phyloP scores from a whole-genome alignment of 2,888 invertebrate species.

The Perizoma flavofasciatum region DNA sequence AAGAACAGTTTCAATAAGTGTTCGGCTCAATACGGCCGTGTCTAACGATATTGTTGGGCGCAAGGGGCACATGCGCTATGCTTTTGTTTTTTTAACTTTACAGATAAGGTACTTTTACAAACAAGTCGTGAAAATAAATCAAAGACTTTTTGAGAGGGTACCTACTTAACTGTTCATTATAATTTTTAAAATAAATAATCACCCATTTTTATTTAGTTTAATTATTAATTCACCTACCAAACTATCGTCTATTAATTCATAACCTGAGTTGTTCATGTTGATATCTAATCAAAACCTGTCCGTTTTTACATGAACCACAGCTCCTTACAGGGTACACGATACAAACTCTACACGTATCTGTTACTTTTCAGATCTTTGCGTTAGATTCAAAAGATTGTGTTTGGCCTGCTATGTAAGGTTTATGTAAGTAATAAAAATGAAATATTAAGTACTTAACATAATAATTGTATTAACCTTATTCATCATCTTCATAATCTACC shows the following conservation, averaged over 20 bases:
- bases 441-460: too few relatives aligned
- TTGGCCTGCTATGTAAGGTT: too few relatives aligned
- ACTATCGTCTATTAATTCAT: neutral
- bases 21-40: slow-evolving; percentile 64
- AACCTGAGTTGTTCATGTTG: neutral
- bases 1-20: slow-evolving; percentile 82
- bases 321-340: neutral
- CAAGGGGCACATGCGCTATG: slow-evolving; percentile 18
- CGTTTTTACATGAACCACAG: slow-evolving; percentile 22
- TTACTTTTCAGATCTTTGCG: too few relatives aligned
- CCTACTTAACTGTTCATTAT: neutral
- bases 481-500: too few relatives aligned
- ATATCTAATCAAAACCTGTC: slow-evolving; percentile 44
- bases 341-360: neutral
- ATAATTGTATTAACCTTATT: too few relatives aligned
- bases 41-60: slow-evolving; percentile 47
- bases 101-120: neutral
- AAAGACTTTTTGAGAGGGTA: neutral
- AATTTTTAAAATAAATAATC: too few relatives aligned
- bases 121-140: neutral
- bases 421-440: too few relatives aligned
- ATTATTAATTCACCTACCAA: neutral
- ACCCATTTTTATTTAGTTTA: too few relatives aligned
- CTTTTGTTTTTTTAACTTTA: slow-evolving; percentile 16
- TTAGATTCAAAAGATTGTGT: too few relatives aligned